Percentiles rank a stretch among this genome's conserved stretches.
phyloP scores from a whole-genome alignment of 92 coral and sea anemone genomes.

The Bergia puertoricense region DNA sequence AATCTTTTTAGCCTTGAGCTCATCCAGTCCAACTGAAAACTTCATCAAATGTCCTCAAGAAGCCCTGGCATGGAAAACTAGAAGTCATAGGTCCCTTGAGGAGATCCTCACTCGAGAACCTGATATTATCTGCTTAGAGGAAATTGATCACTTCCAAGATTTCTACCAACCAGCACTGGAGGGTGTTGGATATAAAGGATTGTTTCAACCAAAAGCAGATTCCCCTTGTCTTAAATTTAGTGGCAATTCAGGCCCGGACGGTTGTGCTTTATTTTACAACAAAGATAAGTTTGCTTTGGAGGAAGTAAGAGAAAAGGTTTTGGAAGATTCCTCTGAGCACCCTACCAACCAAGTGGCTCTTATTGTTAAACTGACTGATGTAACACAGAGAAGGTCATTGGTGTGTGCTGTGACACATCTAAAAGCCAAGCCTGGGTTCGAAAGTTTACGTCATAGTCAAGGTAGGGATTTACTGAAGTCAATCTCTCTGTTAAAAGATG shows the following conservation, averaged over 20 bases:
- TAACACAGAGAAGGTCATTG: constrained; percentile 52
- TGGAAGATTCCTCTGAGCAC: constrained; percentile 67
- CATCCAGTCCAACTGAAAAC: constrained; percentile 81
- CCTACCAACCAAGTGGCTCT: constrained; percentile 85
- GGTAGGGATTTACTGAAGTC: constrained; percentile 62
- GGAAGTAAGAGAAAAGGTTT: constrained; percentile 52
- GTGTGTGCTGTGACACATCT: constrained; percentile 85
- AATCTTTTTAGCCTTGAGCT: constrained; percentile 71
- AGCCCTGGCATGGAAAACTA: constrained; percentile 77
- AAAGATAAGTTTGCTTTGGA: constrained; percentile 67
- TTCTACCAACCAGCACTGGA: constrained; percentile 70
- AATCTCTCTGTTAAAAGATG: constrained; percentile 57
- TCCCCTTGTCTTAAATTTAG: constrained; percentile 87
- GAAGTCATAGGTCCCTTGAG: constrained; percentile 77
- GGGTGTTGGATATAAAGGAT: constrained; percentile 73
- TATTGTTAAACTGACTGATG: constrained; percentile 66
- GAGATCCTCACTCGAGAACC: constrained; percentile 81
- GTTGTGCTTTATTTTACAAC: constrained; percentile 87
- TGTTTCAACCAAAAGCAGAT: constrained; percentile 71
- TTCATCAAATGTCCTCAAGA: constrained; percentile 83
- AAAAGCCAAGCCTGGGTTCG: constrained; percentile 81
- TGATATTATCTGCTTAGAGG: constrained; percentile 84
- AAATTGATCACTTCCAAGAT: constrained; percentile 95
- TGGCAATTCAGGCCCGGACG: constrained; percentile 91
- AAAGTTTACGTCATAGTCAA: constrained; percentile 71